Base-by-base conservation (phyloP, 2,113 vertebrate genomes). In the Hiodon tergisus region DNA sequence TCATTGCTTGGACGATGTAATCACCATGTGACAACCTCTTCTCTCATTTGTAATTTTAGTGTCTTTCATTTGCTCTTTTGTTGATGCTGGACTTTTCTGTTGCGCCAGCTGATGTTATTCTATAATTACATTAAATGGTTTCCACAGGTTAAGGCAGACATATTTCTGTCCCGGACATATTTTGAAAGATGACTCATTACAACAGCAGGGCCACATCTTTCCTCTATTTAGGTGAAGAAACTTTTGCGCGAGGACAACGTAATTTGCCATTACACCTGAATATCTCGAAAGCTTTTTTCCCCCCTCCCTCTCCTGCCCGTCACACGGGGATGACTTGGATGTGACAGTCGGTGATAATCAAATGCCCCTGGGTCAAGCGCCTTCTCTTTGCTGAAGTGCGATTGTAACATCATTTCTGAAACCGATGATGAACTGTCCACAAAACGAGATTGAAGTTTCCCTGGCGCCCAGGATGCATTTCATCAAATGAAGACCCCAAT, bases 221-320 rank as follows among this genome's bases (percentile, higher is more conserved):
- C 31, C 31, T 31, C 31, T 31, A 0, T 31, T 31, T 31, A 31
- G 31, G 31, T 31, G 31, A 31, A 31, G 31, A 31, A 31, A 31
- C 31, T 31, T 31, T 31, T 77, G 81, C 71, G 71, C 70, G 65
- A 85, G 74, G 72, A 83, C 80, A 82, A 85, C 85, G 82, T 84
- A 77, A 83, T 81, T 85, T 82, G 83, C 81, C 81, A 81, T 84
- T 80, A 82, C 84, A 84, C 85, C 82, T 80, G 75, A 78, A 80
- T 74, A 80, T 72, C 69, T 50, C 48, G 47, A 71, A 17, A 69
- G 55, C 11, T 60, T 75, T 75, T 11, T 72, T 52, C 7, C n/a
- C 16, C 16, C 57, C 47, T 7, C 48, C 60, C 54, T 68, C 54
- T 14, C n/a, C 60, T 60, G 58, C 47, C 47, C 51, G 55, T 13